Percentiles rank a stretch among this genome's conserved stretches.
phyloP scores from a whole-genome alignment of 2,888 invertebrate genomes.

The Diarsia rubi region DNA sequence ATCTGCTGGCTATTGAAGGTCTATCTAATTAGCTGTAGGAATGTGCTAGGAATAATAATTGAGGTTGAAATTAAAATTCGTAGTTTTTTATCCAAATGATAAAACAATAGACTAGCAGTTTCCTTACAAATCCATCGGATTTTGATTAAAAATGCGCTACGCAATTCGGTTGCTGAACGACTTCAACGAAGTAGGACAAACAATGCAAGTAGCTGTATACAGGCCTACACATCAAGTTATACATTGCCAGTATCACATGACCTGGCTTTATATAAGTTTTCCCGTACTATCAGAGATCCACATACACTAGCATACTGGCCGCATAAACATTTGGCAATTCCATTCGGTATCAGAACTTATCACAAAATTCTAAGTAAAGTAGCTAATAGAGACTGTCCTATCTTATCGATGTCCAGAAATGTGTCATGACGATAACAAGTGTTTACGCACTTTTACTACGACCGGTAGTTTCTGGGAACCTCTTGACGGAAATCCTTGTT shows the following conservation, averaged over 20 bases:
- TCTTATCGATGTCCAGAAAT: conserved; percentile 65
- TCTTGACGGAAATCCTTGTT: conserved; percentile 45
- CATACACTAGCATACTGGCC: no score
- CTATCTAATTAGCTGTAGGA: background rate
- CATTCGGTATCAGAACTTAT: conserved; percentile 37
- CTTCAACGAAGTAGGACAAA: background rate
- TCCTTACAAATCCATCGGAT: background rate
- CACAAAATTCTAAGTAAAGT: conserved; percentile 52
- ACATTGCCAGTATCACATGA: no score
- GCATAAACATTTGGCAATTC: background rate
- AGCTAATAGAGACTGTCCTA: conserved; percentile 53
- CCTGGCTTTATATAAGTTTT: no score
- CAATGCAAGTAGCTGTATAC: background rate
- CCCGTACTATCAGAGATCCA: no score
- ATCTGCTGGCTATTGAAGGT: background rate
- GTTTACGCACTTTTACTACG: conserved; percentile 42
- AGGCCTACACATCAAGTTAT: background rate
- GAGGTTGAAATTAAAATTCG: background rate
- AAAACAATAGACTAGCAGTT: background rate
- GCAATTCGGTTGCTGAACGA: background rate
- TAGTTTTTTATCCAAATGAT: background rate
- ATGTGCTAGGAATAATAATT: no score
- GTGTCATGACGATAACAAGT: conserved; percentile 67
- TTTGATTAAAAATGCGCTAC: background rate
- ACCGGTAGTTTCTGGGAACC: conserved; percentile 64